Evolutionary conservation across 2,888 invertebrate species (phyloP).

Genomic region (Yponomeuta cagnagella): DNA sequence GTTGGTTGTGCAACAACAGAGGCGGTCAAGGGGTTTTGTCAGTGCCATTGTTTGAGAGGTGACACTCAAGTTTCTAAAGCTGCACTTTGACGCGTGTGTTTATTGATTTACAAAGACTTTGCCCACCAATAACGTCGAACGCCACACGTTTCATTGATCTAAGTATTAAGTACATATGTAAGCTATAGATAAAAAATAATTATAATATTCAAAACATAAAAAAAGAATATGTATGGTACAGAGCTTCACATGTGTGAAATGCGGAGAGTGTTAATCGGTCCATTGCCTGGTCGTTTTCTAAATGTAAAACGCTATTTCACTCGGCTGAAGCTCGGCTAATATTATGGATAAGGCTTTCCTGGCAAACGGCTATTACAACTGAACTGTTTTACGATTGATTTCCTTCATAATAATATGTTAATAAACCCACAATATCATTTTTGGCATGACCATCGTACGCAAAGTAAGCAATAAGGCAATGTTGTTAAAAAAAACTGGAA

Average conservation of each 20-base stretch:
- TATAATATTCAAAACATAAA: constrained; percentile 53
- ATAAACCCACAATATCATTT: neutral
- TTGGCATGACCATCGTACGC: neutral
- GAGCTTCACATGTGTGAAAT: constrained; percentile 64
- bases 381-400: constrained; percentile 5
- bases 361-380: constrained; percentile 30
- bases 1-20: too few relatives aligned
- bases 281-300: constrained; percentile 21
- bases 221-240: constrained; percentile 46
- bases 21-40: constrained; percentile 32
- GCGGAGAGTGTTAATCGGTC: constrained; percentile 19
- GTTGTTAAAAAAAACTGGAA: constrained; percentile 47
- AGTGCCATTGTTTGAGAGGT: constrained; percentile 36
- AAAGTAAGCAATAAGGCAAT: constrained; percentile 29
- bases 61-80: constrained; percentile 33
- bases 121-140: constrained; percentile 71
- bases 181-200: constrained; percentile 63
- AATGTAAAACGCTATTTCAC: constrained; percentile 40
- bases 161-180: constrained; percentile 73
- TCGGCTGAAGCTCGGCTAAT: constrained; percentile 51
- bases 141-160: constrained; percentile 69
- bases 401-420: neutral
- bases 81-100: constrained; percentile 48
- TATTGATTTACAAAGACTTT: constrained; percentile 55
- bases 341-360: constrained; percentile 62